Evolutionary conservation across 2,797 vertebrate genomes (phyloP).

Genomic region (Florisuga fusca): DNA sequence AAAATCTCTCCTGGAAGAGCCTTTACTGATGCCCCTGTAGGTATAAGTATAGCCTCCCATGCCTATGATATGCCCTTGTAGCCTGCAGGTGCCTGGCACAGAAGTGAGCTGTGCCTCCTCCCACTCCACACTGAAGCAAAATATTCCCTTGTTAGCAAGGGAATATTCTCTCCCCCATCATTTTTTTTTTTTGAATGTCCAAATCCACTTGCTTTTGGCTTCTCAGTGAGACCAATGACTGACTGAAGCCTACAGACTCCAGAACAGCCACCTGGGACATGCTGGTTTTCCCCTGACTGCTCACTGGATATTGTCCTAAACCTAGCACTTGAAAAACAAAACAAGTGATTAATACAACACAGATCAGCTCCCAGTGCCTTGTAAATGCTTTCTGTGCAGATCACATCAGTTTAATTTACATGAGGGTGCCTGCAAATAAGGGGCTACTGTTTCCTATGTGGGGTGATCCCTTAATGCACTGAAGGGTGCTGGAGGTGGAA

Average conservation of each 20-base stretch:
- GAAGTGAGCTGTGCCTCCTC: not conserved
- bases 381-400: not conserved
- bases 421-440: not conserved
- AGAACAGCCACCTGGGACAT: not conserved
- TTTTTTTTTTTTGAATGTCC: not conserved
- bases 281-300: not conserved
- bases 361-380: not conserved
- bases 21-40: not conserved
- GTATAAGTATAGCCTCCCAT: not conserved
- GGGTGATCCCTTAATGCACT: rapidly evolving
- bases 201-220: not conserved
- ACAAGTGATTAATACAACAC: not conserved
- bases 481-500: not conserved
- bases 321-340: not conserved
- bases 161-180: not conserved
- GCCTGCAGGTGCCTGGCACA: not conserved
- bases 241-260: not conserved
- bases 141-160: not conserved
- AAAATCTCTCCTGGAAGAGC: not conserved
- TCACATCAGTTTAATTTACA: not conserved
- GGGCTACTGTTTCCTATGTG: not conserved
- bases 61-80: rapidly evolving
- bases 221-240: not conserved
- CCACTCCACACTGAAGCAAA: not conserved
- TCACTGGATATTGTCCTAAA: not conserved